Base-by-base conservation (phyloP, 2,113 vertebrate species). In the Odontesthes bonariensis region DNA sequence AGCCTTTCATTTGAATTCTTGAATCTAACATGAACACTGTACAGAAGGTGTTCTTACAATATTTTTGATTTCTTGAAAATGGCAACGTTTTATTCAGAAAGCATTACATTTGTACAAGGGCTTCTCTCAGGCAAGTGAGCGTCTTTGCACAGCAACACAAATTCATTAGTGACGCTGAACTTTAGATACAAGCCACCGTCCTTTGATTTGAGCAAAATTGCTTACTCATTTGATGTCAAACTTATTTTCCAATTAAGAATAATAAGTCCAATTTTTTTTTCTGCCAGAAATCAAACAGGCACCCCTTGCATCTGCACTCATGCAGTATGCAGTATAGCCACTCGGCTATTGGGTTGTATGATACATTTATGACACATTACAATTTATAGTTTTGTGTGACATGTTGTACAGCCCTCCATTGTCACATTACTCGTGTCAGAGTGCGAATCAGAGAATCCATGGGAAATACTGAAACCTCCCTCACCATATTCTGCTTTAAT, bases 401-500 rank as follows among this genome's bases (percentile, higher is more conserved):
- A 4, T 51, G 10, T 46, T 35, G 23, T 19, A 19, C 12, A 56
- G 17, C 27, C 22, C 20, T 17, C 3, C 0, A 7, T 46, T 20
- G 11, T 33, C 8, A 35, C 61, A 33, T 42, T 11, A n/a, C 31
- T 85, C 11, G 35, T 71, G 17, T 35, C 16, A 27, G 33, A 71
- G 2, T 62, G 57, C 61, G 58, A 78, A 63, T 55, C 33, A 69
- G 14, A 19, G 49, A 31, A 58, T 53, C 62, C 47, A 59, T 20
- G 38, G 70, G 20, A 68, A 63, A 73, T 3, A 38, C 38, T 14
- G 11, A 62, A 57, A 64, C 23, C 57, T 60, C 44, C 23, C 10
- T 59, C 57, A 68, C 53, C 51, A 38, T 38, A 22, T 22, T 63
- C 47, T n/a, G 56, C 51, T 65, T 11, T 71, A 84, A 89, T 75